Conservation (phyloP, 2,113 vertebrate species). For the Actenoides hombroni region DNA sequence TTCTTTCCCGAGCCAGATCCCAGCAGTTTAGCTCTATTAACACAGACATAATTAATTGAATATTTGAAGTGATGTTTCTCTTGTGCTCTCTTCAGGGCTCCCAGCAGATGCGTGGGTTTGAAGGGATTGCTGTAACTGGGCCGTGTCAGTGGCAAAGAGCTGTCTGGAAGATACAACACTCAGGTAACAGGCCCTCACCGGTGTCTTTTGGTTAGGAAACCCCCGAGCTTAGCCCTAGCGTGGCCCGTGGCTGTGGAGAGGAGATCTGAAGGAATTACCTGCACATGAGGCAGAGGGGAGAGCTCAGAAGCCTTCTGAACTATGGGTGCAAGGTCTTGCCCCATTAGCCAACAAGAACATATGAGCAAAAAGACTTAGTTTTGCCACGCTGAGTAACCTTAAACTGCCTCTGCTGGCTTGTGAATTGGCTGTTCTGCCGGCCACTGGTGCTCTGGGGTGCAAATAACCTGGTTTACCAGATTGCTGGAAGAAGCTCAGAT, state of each 20-base stretch:
- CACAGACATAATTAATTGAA: background rate
- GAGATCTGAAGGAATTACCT: background rate
- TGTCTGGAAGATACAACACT: background rate
- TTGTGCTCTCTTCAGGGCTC: background rate
- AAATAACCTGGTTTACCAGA: background rate
- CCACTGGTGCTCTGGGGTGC: background rate
- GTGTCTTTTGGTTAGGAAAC: background rate
- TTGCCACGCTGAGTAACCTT: accelerated
- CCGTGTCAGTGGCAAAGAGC: background rate
- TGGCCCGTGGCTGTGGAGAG: background rate
- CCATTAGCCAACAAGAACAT: accelerated
- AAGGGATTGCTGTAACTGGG: accelerated
- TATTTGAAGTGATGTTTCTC: background rate
- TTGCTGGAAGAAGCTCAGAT: background rate
- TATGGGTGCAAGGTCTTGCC: background rate
- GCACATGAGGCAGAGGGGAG: accelerated
- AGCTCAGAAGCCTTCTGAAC: accelerated
- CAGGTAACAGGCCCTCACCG: background rate
- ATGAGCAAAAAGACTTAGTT: background rate
- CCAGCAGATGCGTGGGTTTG: accelerated
- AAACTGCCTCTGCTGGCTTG: background rate
- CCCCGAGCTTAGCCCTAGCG: accelerated
- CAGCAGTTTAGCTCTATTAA: background rate
- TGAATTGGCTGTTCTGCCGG: background rate
- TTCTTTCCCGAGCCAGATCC: background rate